Base-by-base conservation (phyloP, 2,888 invertebrate genomes). In the Agrochola lychnidis region DNA sequence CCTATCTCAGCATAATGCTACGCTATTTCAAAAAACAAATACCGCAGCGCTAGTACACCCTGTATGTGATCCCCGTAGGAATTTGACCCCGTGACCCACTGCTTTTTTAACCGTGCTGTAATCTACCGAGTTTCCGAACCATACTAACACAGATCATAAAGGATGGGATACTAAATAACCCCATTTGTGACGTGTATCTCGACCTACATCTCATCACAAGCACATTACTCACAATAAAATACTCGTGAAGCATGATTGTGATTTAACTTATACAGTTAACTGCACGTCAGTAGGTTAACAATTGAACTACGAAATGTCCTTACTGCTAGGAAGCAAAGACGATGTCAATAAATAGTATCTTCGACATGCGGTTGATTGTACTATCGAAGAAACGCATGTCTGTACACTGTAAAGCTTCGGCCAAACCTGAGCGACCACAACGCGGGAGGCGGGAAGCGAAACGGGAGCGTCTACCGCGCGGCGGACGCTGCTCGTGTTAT, bases 181-280 rank as follows among this genome's bases (percentile, higher is more conserved):
- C 56, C 36, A 71, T 68, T 78, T 67, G 30, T 84, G 83, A 83
- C 68, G 25, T 71, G 19, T 57, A 79, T 79, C 80, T 22, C 62
- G 66, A 69, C 73, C 81, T 73, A 81, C 61, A 81, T 81, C 81
- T 79, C 1, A n/a, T 79, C 1, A n/a, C 25, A 22, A 53, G 42
- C 25, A 45, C 81, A 81, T 81, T 73, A 84, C 12, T 80, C 40
- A 73, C 40, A 67, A 81, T 81, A 62, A 70, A 81, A 73, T 48
- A 45, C 57, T 67, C 81, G 63, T 84, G 68, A 45, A 70, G 36
- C 51, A 7, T 40, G 64, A 79, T 80, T 73, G 70, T 48, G 40
- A 80, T 80, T 84, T 67, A 80, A 73, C 81, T 67, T 16, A 45
- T 53, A 79, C 70, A 30, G 59, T 81, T 63, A 40, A 14, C 30